Conservation (phyloP, 2,888 invertebrate species). For the Lasius fuliginosus region DNA sequence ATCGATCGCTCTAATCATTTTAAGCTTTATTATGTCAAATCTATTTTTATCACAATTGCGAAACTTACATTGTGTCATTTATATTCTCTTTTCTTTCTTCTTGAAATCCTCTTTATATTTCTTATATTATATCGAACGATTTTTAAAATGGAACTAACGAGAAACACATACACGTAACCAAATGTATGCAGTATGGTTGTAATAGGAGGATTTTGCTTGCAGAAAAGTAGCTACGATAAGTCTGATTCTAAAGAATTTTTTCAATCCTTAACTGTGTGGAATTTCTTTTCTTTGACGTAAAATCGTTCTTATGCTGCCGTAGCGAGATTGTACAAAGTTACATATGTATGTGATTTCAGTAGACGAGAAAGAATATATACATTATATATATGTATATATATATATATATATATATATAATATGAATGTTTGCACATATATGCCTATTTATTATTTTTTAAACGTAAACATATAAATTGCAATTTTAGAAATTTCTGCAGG, state of each 20-base stretch:
- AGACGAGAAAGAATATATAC: constrained; percentile 30
- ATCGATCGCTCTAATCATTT: background rate
- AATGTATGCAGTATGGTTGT: constrained; percentile 63
- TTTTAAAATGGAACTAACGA: constrained; percentile 49
- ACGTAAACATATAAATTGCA: constrained; percentile 21
- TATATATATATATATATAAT: background rate
- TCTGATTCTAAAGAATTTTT: constrained; percentile 64
- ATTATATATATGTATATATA: background rate
- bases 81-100: background rate
- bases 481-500: constrained; percentile 1
- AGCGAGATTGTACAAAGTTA: constrained; percentile 42
- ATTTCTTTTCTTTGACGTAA: constrained; percentile 61
- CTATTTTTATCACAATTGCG: background rate
- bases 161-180: constrained; percentile 39
- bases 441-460: constrained; percentile 18
- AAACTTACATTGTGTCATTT: background rate
- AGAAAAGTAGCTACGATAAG: constrained; percentile 63
- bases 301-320: constrained; percentile 42
- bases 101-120: background rate
- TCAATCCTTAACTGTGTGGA: constrained; percentile 53
- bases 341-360: constrained; percentile 29
- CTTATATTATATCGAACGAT: constrained; percentile 11
- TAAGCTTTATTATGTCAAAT: background rate
- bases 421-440: background rate
- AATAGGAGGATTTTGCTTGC: constrained; percentile 61